Base-by-base conservation (phyloP, 23 tunicate genomes). In the Phallusia fumigata region DNA sequence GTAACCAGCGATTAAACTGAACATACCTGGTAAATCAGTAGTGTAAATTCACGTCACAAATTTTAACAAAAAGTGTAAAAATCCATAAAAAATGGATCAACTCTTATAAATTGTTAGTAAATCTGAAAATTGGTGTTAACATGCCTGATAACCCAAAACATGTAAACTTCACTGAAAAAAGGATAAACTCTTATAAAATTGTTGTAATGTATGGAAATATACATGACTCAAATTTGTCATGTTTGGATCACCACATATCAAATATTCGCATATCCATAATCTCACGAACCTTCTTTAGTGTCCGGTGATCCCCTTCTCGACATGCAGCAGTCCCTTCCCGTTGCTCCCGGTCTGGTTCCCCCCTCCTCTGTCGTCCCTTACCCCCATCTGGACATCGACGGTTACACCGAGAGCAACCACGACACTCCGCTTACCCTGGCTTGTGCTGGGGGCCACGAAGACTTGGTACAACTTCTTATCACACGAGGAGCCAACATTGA, bases 391-490 rank as follows among this genome's bases (percentile, higher is more conserved):
- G 99, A 87, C 30, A 84, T 95, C 65, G 90, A 95, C 50, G 81
- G 89, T 52, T 87, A 82, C 81, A 92, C 99, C 22, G 99, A 97
- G 76, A 81, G 89, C 65, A 97, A 97, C 84, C 95, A 97, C 47
- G 99, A 97, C 86, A 97, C 99, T 18, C 97, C 99, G 13, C 85
- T 97, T 34, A 92, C 99, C 52, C 89, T 97, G 35, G 99, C 99
- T 22, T 90, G 95, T 31, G 97, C 97, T 0, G 99, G 97, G 19
- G 99, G 99, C 0, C 99, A 97, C 74, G 88, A 86, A 19, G 97
- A 97, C 31, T 83, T 97, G 69, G 99, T 92, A n/a, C 89, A 91
- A 30, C 78, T 97, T 47, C 84, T 97, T 0, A 75, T 97, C 0
- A 31, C 74, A 28, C 69, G 83, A 53, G 97, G 97, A 19, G 99